Evolutionary conservation across 2,888 invertebrate genomes (phyloP).

Genomic region (Dasysyrphus tricinctus): DNA sequence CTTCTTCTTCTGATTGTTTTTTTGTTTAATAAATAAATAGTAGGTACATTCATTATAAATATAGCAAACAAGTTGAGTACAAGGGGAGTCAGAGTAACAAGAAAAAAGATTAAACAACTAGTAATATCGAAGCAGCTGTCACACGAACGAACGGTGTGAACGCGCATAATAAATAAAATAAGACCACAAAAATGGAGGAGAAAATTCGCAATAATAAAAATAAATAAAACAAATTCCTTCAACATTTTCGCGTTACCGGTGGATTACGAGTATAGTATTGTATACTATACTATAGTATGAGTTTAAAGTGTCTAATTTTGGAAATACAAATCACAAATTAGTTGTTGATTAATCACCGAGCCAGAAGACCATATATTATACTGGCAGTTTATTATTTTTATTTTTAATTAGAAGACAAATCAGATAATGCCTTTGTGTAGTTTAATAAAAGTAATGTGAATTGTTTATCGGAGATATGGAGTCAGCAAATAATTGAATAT

Average conservation of each 20-base stretch:
- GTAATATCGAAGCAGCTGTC: slow-evolving; percentile 60
- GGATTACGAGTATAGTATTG: slow-evolving; percentile 2
- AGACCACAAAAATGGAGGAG: slow-evolving; percentile 44
- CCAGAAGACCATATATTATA: slow-evolving; percentile 2
- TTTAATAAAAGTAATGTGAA: slow-evolving; percentile 6
- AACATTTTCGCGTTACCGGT: slow-evolving; percentile 27
- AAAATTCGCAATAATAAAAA: slow-evolving; percentile 43
- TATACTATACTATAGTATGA: neutral
- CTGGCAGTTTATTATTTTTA: slow-evolving; percentile 5
- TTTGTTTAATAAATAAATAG: slow-evolving; percentile 46
- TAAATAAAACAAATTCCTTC: slow-evolving; percentile 2
- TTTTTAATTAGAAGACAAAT: slow-evolving; percentile 3
- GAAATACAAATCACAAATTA: slow-evolving; percentile 49
- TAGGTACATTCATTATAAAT: slow-evolving; percentile 23
- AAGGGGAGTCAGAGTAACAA: slow-evolving; percentile 31
- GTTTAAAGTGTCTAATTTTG: slow-evolving; percentile 40
- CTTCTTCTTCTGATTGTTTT: slow-evolving; percentile 45
- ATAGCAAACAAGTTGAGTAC: slow-evolving; percentile 51
- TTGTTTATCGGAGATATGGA: neutral
- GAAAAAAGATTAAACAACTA: slow-evolving; percentile 16
- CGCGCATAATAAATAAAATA: slow-evolving; percentile 46
- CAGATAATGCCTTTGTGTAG: slow-evolving; percentile 21
- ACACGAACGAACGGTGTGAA: slow-evolving; percentile 47
- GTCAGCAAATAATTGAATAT: neutral
- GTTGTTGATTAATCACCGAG: slow-evolving; percentile 45